Evolutionary conservation across 2,797 vertebrate genomes (phyloP).

Genomic region (Enteromius anoplus): DNA sequence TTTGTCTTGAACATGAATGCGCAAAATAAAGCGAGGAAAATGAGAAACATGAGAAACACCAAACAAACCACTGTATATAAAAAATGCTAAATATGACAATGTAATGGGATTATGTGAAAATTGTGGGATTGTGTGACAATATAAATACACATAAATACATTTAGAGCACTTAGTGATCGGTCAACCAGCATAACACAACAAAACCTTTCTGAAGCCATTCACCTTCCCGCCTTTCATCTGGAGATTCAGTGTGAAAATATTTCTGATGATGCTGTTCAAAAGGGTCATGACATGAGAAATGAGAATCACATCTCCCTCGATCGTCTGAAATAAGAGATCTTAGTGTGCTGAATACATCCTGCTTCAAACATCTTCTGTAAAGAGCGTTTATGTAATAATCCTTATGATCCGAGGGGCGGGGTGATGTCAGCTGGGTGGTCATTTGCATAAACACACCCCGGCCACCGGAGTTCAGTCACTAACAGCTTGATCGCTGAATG

Average conservation of each 20-base stretch:
- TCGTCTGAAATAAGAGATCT: no score
- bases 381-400: background rate
- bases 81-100: background rate
- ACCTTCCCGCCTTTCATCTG: background rate
- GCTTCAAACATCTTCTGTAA: background rate
- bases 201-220: background rate
- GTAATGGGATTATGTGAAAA: background rate
- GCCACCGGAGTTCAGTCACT: no score
- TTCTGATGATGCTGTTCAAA: background rate
- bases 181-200: background rate
- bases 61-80: background rate
- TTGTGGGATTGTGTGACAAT: background rate
- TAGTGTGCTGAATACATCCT: background rate
- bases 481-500: no score
- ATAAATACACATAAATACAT: constrained; percentile 3
- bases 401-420: no score
- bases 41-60: background rate
- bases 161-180: background rate
- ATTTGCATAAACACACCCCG: no score
- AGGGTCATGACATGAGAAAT: background rate
- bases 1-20: background rate
- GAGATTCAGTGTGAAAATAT: background rate
- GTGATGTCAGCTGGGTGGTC: no score
- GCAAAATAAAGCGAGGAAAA: background rate
- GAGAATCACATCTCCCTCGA: background rate